A percentile compares a stretch with the other conserved stretches of the same genome.
Conservation (phyloP, 1,140 invertebrate genomes). For the Papilio machaon region DNA sequence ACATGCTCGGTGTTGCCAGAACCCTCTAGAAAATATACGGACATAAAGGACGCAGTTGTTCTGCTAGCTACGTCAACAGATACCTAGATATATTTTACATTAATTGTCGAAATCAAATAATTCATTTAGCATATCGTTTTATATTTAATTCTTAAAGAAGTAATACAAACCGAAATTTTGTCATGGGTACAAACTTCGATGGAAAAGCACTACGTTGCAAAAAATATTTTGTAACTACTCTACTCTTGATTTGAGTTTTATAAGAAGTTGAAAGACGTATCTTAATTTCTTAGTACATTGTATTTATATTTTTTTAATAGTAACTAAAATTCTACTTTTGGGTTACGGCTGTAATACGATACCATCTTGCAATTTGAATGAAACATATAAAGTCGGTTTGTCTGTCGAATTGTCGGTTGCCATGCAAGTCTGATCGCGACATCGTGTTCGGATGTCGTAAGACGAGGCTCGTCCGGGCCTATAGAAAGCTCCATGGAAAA, state of each 20-base stretch:
- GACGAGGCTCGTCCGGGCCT: slow-evolving; percentile 46
- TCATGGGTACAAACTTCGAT: background rate
- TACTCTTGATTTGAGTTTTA: background rate
- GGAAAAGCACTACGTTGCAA: background rate
- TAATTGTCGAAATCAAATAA: background rate
- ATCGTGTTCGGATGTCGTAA: slow-evolving; percentile 58
- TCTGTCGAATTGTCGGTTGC: background rate
- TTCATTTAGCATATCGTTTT: background rate
- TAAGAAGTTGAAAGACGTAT: background rate
- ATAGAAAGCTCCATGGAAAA: slow-evolving; percentile 70
- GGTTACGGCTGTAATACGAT: background rate
- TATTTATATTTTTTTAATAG: background rate
- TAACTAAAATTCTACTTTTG: background rate
- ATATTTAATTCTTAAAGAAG: background rate
- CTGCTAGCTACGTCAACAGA: background rate
- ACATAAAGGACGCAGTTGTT: slow-evolving; percentile 7
- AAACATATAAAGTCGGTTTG: background rate
- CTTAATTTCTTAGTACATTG: background rate
- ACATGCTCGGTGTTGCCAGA: slow-evolving; percentile 44
- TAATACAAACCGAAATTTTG: background rate
- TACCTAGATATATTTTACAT: background rate
- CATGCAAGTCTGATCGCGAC: slow-evolving; percentile 41
- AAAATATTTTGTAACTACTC: background rate
- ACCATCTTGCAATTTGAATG: background rate
- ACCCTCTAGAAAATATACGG: background rate